These are phyloP conservation scores for Paralichthys olivaceus DNA, from an alignment of 2,113 vertebrate species.

Conservation along the genomic window DNA sequence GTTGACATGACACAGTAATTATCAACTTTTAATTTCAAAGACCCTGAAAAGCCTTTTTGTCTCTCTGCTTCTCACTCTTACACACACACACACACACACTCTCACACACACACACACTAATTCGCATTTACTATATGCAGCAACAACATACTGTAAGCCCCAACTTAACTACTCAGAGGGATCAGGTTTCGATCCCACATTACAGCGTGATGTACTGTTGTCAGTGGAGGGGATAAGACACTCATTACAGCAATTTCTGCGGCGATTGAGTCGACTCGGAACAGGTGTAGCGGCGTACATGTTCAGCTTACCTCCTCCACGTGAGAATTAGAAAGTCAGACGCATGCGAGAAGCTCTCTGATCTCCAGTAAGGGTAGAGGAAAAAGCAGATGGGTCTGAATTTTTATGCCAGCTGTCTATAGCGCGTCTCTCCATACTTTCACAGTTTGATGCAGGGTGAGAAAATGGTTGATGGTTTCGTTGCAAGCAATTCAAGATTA, in stretches of 20 bases:
- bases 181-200: conserved; percentile 55
- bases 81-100: not conserved
- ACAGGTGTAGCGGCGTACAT: conserved; percentile 63
- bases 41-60: not conserved
- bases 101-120: not conserved
- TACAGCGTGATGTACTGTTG: conserved; percentile 41
- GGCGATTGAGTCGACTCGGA: conserved; percentile 51
- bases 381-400: conserved; percentile 57
- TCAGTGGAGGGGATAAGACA: conserved; percentile 50
- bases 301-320: conserved; percentile 60
- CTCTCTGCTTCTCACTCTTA: not conserved
- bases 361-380: conserved; percentile 56
- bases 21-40: conserved; percentile 11
- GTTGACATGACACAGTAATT: not conserved
- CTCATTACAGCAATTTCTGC: conserved; percentile 56
- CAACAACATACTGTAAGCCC: conserved; percentile 22
- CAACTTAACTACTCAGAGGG: conserved; percentile 47
- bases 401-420: conserved; percentile 64
- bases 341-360: conserved; percentile 57
- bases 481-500: conserved; percentile 24
- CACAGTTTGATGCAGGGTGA: conserved; percentile 35
- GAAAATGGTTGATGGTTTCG: conserved; percentile 30
- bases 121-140: not conserved
- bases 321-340: conserved; percentile 65
- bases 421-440: conserved; percentile 21